phyloP scores from a whole-genome alignment of 2,113 vertebrate genomes.

The Fulica atra region DNA sequence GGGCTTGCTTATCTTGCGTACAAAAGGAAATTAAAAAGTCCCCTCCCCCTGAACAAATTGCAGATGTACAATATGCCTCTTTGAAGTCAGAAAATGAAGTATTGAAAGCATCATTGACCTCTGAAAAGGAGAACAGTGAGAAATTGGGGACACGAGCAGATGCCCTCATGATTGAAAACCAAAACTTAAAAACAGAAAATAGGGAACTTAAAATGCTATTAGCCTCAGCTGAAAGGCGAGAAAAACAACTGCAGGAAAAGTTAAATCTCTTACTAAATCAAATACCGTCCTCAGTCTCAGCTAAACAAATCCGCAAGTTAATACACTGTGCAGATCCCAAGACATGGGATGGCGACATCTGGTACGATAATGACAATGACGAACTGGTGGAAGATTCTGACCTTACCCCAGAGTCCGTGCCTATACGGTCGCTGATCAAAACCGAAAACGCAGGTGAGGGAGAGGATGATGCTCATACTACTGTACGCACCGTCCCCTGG shows the following conservation, averaged over 20 bases:
- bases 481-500: background rate
- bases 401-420: background rate
- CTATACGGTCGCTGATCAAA: background rate
- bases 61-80: background rate
- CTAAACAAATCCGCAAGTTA: background rate
- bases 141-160: background rate
- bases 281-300: background rate
- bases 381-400: background rate
- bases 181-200: background rate
- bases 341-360: background rate
- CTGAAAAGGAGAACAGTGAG: background rate
- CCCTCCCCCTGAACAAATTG: fast-evolving
- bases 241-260: background rate
- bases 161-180: background rate
- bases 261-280: background rate
- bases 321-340: background rate
- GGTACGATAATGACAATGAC: background rate
- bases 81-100: background rate
- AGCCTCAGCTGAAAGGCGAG: background rate
- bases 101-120: background rate
- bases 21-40: background rate
- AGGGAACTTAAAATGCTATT: background rate
- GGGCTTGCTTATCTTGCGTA: background rate
- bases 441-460: background rate
- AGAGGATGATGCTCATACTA: background rate